Percentiles rank a stretch among this genome's conserved stretches.
Evolutionary conservation across 2,888 invertebrate species (phyloP).

Genomic region (Leucoptera coffeella): DNA sequence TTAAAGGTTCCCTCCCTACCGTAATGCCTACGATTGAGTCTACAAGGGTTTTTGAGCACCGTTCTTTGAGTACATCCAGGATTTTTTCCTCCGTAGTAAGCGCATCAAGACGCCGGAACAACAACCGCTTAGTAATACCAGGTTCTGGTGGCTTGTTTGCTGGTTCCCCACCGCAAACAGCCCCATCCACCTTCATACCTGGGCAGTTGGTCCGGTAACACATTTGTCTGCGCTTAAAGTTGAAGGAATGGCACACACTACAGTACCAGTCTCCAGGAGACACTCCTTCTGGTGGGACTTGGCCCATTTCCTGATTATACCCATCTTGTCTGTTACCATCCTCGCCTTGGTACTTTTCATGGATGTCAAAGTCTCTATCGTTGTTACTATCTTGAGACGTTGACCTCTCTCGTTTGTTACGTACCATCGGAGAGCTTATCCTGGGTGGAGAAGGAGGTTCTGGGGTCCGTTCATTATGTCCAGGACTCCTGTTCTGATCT

Average conservation of each 20-base stretch:
- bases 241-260: slow-evolving; percentile 84
- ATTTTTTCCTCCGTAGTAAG: slow-evolving; percentile 91
- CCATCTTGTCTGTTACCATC: too few relatives aligned
- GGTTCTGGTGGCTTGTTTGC: slow-evolving; percentile 14
- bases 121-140: slow-evolving; percentile 52
- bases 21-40: slow-evolving; percentile 80
- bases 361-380: too few relatives aligned
- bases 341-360: too few relatives aligned
- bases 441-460: slow-evolving; percentile 9
- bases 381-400: too few relatives aligned
- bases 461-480: slow-evolving; percentile 9
- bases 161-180: slow-evolving; percentile 68
- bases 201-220: slow-evolving; percentile 85
- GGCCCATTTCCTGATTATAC: too few relatives aligned
- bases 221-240: slow-evolving; percentile 88
- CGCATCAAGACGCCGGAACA: slow-evolving; percentile 87
- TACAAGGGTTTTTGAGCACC: slow-evolving; percentile 58
- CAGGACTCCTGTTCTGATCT: slow-evolving; percentile 19
- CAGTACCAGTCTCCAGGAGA: slow-evolving; percentile 51
- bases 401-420: too few relatives aligned
- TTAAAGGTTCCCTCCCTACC: slow-evolving; percentile 77
- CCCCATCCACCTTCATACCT: slow-evolving; percentile 76
- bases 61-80: slow-evolving; percentile 69
- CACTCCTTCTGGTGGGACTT: too few relatives aligned
- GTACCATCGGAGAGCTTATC: too few relatives aligned